Evolutionary conservation across 2,797 vertebrate genomes (phyloP).

Genomic region (Buphagus erythrorhynchus): DNA sequence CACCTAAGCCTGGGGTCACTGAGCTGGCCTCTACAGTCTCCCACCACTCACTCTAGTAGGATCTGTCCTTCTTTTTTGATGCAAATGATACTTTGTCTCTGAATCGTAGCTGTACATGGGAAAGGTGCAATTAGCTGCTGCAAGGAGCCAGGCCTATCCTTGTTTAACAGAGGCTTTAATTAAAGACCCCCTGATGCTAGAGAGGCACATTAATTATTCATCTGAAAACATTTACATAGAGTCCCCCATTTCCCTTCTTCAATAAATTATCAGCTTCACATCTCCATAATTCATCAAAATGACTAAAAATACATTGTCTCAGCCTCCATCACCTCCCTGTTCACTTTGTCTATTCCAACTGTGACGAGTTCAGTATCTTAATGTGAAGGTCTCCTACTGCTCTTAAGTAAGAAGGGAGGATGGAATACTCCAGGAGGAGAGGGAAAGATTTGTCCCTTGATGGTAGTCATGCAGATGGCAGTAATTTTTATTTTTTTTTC

Average conservation of each 20-base stretch:
- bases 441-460: constrained; percentile 7
- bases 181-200: constrained; percentile 79
- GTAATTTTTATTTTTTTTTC: constrained; percentile 24
- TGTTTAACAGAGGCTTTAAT: constrained; percentile 82
- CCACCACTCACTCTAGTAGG: not conserved
- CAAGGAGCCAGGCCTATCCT: constrained; percentile 63
- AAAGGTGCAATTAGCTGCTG: constrained; percentile 76
- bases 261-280: constrained; percentile 82
- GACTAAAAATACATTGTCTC: constrained; percentile 83
- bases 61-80: constrained; percentile 63
- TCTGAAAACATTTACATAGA: constrained; percentile 84
- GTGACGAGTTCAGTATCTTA: constrained; percentile 61
- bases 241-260: constrained; percentile 77
- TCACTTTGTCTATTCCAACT: constrained; percentile 68
- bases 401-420: constrained; percentile 56
- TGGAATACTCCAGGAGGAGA: not conserved
- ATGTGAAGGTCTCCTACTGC: constrained; percentile 61
- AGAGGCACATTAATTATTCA: constrained; percentile 85
- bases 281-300: constrained; percentile 83
- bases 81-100: constrained; percentile 50
- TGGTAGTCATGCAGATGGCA: constrained; percentile 9
- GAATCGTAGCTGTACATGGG: constrained; percentile 40
- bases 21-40: not conserved
- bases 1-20: not conserved
- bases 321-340: constrained; percentile 60